Conservation (phyloP, 2,113 vertebrate species). For the Boleophthalmus pectinirostris region DNA sequence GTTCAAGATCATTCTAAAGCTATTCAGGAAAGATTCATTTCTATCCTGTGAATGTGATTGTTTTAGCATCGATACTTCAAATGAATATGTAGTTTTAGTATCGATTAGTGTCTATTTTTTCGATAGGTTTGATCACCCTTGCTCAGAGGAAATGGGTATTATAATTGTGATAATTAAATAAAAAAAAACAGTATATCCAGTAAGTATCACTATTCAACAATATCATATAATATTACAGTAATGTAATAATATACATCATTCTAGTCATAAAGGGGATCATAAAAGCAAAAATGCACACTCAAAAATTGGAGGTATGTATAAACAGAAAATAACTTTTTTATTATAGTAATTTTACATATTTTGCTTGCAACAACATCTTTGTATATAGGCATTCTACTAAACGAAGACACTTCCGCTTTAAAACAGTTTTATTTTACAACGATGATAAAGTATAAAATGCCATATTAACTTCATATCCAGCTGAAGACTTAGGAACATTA, state of each 20-base stretch:
- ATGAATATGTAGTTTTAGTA: no score
- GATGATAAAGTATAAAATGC: background rate
- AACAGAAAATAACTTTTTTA: background rate
- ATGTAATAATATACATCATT: background rate
- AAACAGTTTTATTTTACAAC: background rate
- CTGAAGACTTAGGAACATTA: background rate
- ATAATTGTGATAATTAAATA: background rate
- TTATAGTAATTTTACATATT: background rate
- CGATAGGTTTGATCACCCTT: no score
- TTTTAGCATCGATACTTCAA: no score
- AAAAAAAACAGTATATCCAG: background rate
- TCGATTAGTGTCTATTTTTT: no score
- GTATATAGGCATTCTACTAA: background rate
- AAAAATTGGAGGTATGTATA: background rate
- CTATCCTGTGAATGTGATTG: no score
- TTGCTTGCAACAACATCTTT: background rate
- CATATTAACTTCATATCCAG: background rate
- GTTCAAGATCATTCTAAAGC: no score
- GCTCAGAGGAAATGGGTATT: background rate
- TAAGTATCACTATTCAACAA: background rate
- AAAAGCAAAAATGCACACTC: background rate
- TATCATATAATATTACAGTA: background rate
- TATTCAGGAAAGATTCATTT: no score
- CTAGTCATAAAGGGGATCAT: background rate
- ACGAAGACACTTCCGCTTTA: background rate